Evolutionary conservation across 1,140 invertebrate species (phyloP).

Genomic region (Trichonephila inaurata): DNA sequence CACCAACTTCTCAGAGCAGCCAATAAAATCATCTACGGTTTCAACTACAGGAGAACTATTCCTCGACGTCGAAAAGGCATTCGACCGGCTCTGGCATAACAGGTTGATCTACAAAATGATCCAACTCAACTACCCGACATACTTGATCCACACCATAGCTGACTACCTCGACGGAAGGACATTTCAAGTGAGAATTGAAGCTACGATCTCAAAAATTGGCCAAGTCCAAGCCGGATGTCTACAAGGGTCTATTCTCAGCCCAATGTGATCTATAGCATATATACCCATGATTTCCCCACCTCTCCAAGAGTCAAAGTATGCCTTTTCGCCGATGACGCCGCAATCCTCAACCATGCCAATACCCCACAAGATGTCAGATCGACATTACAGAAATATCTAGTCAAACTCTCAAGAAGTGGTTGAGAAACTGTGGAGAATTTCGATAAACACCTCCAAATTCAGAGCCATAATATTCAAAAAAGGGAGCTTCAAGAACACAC

Average conservation of each 20-base stretch:
- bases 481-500: too few species aligned
- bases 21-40: not conserved
- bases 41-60: not conserved
- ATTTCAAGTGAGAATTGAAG: not conserved
- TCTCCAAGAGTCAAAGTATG: not conserved
- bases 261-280: not conserved
- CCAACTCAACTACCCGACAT: too few species aligned
- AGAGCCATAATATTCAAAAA: too few species aligned
- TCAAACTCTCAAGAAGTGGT: too few species aligned
- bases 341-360: not conserved
- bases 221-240: not conserved
- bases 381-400: too few species aligned
- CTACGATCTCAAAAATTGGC: not conserved
- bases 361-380: too few species aligned
- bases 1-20: too few species aligned
- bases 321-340: not conserved
- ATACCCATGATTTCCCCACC: not conserved
- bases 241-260: not conserved
- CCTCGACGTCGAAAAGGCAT: not conserved
- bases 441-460: too few species aligned
- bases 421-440: too few species aligned
- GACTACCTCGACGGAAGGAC: not conserved
- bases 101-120: not conserved
- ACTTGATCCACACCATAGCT: not conserved
- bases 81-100: not conserved